Percentiles rank a stretch among this genome's conserved stretches.
Conservation (phyloP, 2,888 invertebrate species). For the Diplolepis rosae region DNA sequence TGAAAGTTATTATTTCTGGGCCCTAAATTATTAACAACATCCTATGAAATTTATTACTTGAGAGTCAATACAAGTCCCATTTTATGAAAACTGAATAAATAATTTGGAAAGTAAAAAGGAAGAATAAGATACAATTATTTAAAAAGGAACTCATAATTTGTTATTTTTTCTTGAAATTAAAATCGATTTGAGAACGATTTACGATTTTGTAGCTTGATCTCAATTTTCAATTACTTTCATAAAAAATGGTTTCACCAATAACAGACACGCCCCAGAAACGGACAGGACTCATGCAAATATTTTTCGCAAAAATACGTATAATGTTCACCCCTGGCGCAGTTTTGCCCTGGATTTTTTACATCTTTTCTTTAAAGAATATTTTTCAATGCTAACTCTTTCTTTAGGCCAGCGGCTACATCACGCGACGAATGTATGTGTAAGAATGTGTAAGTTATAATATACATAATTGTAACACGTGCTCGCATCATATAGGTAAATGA, state of each 20-base stretch:
- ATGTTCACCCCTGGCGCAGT: neutral
- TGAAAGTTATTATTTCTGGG: no score
- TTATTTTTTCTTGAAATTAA: no score
- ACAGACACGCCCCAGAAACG: neutral
- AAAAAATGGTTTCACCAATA: conserved; percentile 6
- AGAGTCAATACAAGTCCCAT: no score
- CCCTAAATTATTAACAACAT: neutral
- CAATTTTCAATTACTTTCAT: neutral
- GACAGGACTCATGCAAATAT: conserved; percentile 8
- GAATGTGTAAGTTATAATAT: neutral
- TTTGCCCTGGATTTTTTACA: conserved; percentile 3
- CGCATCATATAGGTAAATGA: no score
- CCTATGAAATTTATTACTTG: no score
- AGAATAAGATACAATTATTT: no score
- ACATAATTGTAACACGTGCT: neutral
- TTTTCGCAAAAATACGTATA: conserved; percentile 8
- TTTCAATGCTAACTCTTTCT: neutral
- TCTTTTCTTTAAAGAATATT: neutral
- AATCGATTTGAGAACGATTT: neutral
- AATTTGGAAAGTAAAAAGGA: no score
- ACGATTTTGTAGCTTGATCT: neutral
- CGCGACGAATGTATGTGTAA: neutral
- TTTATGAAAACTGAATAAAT: no score
- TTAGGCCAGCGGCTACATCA: neutral
- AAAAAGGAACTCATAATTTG: no score